A percentile compares a stretch with the other conserved stretches of the same genome.
These are phyloP conservation scores for Azemiops feae DNA, from an alignment of 2,113 vertebrate genomes.

Conservation along the genomic window DNA sequence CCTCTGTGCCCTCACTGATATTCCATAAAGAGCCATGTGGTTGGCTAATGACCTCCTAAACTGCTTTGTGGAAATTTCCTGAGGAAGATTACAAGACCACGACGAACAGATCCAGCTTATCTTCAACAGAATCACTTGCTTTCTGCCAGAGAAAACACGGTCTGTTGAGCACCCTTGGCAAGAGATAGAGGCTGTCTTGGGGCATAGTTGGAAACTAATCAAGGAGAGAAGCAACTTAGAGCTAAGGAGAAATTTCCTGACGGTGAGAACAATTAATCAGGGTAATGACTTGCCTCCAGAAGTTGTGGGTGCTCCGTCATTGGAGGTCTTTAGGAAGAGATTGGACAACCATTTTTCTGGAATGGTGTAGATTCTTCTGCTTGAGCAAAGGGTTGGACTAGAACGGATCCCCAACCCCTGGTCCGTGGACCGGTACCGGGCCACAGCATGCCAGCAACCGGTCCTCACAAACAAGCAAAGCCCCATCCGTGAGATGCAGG, in stretches of 20 bases:
- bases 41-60: neutral
- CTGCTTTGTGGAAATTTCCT: constrained; percentile 12
- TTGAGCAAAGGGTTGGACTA: too few relatives aligned
- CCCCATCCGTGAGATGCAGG: too few relatives aligned
- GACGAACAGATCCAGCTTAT: neutral
- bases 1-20: neutral
- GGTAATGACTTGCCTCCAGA: neutral
- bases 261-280: neutral
- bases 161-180: neutral
- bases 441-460: too few relatives aligned
- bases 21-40: neutral
- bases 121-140: neutral
- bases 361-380: neutral
- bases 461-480: too few relatives aligned
- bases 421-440: too few relatives aligned
- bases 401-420: too few relatives aligned
- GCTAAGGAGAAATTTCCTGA: neutral
- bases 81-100: neutral
- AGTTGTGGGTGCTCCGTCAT: neutral
- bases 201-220: neutral
- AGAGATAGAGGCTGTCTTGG: neutral
- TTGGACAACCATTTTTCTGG: neutral
- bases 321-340: neutral
- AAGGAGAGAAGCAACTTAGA: neutral
- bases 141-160: neutral